These are phyloP conservation scores for Dryocosmus kuriphilus DNA, from an alignment of 2,888 invertebrate species.

Conservation along the genomic window DNA sequence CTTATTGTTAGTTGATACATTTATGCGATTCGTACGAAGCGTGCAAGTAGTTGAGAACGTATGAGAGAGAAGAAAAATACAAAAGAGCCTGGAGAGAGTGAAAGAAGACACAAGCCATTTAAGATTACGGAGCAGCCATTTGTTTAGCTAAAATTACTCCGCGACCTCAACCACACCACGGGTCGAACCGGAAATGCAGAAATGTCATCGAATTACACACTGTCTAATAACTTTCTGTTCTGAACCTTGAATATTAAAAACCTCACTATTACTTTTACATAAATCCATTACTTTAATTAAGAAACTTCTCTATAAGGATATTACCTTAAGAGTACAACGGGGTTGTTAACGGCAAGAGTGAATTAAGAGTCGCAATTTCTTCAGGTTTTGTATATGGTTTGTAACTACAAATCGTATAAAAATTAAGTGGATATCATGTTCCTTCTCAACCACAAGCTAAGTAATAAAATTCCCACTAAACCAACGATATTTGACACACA, in stretches of 20 bases:
- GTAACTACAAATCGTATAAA: not conserved
- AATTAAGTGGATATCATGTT: not conserved
- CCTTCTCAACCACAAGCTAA: not conserved
- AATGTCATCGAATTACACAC: conserved; percentile 61
- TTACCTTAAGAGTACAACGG: not conserved
- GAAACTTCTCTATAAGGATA: conserved; percentile 9
- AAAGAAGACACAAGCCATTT: conserved; percentile 35
- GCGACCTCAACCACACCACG: conserved; percentile 57
- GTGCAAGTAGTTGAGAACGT: not conserved
- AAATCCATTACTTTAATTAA: conserved; percentile 41
- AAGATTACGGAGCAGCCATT: conserved; percentile 56
- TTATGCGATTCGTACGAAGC: conserved; percentile 21
- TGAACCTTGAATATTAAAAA: conserved; percentile 42
- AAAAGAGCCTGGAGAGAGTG: conserved; percentile 24
- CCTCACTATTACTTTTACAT: conserved; percentile 40
- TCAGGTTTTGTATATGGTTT: not conserved
- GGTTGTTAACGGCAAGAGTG: not conserved
- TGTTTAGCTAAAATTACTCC: conserved; percentile 67
- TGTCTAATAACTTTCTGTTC: conserved; percentile 53
- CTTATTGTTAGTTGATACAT: conserved; percentile 29
- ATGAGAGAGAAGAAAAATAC: not conserved
- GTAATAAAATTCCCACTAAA: not conserved
- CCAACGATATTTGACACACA: not conserved
- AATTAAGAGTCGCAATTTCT: not conserved
- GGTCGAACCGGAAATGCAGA: conserved; percentile 67